Percentiles rank a stretch among this genome's conserved stretches.
phyloP scores from a whole-genome alignment of 1,140 invertebrate species.

The Pantala flavescens region DNA sequence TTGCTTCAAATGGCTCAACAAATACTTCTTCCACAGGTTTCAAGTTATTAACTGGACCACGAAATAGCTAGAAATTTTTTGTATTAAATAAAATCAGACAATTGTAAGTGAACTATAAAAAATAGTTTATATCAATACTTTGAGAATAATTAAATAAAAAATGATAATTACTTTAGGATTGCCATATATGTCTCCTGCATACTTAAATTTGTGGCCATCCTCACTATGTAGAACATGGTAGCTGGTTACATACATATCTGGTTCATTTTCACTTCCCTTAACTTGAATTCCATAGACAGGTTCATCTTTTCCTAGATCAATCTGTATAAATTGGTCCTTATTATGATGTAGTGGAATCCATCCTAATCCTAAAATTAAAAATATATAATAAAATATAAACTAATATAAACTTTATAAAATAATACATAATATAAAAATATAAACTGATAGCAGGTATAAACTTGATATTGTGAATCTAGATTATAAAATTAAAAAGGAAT shows the following conservation, averaged over 20 bases:
- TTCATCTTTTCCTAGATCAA: slow-evolving; percentile 48
- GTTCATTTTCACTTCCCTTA: slow-evolving; percentile 47
- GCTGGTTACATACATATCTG: slow-evolving; percentile 61
- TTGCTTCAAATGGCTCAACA: slow-evolving; percentile 54
- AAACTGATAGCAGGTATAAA: no score
- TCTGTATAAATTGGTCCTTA: slow-evolving; percentile 54
- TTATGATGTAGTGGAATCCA: slow-evolving; percentile 51
- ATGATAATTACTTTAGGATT: slow-evolving; percentile 32
- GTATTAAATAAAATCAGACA: no score
- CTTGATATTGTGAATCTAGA: no score
- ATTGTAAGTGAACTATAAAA: no score
- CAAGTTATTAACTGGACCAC: slow-evolving; percentile 53
- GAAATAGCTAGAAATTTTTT: slow-evolving; percentile 46
- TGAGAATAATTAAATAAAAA: slow-evolving; percentile 17
- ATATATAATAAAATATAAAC: not conserved
- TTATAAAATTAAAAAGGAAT: no score
- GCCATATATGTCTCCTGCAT: slow-evolving; percentile 34
- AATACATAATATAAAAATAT: no score
- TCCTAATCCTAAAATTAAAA: slow-evolving; percentile 21
- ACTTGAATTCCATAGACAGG: slow-evolving; percentile 61
- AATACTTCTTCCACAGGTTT: slow-evolving; percentile 50
- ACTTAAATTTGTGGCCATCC: slow-evolving; percentile 46
- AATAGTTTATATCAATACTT: no score
- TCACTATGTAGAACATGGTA: slow-evolving; percentile 59
- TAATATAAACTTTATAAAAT: not conserved